Conservation (phyloP, 2,113 vertebrate species). For the Chaetodon trifascialis region DNA sequence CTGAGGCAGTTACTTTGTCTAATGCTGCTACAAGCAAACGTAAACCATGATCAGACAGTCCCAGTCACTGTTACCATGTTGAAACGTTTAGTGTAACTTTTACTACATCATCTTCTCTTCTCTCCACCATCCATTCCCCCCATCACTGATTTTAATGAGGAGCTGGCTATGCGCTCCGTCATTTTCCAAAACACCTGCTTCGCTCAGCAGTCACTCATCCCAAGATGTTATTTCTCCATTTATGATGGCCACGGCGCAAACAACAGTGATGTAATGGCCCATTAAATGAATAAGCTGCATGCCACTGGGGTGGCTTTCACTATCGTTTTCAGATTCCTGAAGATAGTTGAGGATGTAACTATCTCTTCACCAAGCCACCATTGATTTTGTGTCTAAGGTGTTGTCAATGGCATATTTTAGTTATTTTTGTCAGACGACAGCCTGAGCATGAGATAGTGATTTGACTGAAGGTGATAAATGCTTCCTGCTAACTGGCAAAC, state of each 20-base stretch:
- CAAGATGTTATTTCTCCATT: slow-evolving; percentile 29
- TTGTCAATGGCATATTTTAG: neutral
- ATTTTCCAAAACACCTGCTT: slow-evolving; percentile 46
- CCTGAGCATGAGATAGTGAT: neutral
- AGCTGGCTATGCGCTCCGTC: slow-evolving; percentile 6
- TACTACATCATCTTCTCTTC: neutral
- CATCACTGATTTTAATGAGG: slow-evolving; percentile 52
- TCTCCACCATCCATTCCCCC: slow-evolving; percentile 24
- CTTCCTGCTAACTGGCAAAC: neutral
- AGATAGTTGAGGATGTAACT: neutral
- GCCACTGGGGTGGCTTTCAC: neutral
- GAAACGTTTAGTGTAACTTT: neutral
- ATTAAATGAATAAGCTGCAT: slow-evolving; percentile 44
- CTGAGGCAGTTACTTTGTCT: neutral
- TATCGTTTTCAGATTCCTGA: neutral
- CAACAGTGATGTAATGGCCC: slow-evolving; percentile 42
- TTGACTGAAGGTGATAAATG: slow-evolving; percentile 16
- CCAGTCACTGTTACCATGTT: slow-evolving; percentile 17
- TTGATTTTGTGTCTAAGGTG: neutral
- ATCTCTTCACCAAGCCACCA: neutral
- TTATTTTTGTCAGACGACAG: slow-evolving; percentile 2
- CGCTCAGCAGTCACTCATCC: slow-evolving; percentile 29
- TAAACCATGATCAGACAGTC: neutral
- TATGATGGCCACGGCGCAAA: slow-evolving; percentile 29
- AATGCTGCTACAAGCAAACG: slow-evolving; percentile 1